Evolutionary conservation across 1,140 invertebrate genomes (phyloP).

Genomic region (Hypothenemus hampei): DNA sequence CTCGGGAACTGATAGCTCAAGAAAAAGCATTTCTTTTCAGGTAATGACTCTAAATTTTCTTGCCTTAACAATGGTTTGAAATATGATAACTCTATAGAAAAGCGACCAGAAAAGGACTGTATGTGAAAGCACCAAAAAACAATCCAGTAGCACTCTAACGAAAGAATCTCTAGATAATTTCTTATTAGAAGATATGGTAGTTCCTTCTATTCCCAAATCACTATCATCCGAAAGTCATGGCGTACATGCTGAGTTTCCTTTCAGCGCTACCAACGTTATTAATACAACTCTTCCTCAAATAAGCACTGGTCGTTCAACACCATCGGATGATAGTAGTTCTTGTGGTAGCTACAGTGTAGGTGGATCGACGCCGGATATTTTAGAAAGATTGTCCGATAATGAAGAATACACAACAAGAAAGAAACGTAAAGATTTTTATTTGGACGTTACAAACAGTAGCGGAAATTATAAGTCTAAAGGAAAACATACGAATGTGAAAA

Average conservation of each 20-base stretch:
- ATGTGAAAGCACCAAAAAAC: too few species aligned
- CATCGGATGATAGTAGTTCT: conserved; percentile 60
- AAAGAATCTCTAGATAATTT: conserved; percentile 24
- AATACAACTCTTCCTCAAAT: conserved; percentile 42
- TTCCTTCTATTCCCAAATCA: conserved; percentile 47
- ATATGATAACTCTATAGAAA: background rate
- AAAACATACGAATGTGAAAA: conserved; percentile 47
- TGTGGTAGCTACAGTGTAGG: conserved; percentile 61
- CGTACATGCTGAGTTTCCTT: background rate
- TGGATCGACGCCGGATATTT: conserved; percentile 50
- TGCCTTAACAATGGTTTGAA: too few species aligned
- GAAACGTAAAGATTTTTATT: conserved; percentile 58
- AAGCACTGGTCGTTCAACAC: conserved; percentile 42
- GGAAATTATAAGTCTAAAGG: conserved; percentile 35
- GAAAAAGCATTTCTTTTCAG: conserved; percentile 47
- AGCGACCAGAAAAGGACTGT: too few species aligned
- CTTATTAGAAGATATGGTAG: conserved; percentile 38
- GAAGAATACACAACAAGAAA: conserved; percentile 53
- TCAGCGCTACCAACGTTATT: conserved; percentile 17
- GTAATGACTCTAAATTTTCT: conserved; percentile 19
- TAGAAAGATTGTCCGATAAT: conserved; percentile 38
- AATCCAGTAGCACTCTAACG: conserved; percentile 30
- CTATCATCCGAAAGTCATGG: conserved; percentile 5
- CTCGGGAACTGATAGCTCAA: conserved; percentile 59
- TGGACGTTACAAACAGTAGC: conserved; percentile 56